phyloP scores from a whole-genome alignment of 2,113 vertebrate genomes.

The Muscicapa adusta region DNA sequence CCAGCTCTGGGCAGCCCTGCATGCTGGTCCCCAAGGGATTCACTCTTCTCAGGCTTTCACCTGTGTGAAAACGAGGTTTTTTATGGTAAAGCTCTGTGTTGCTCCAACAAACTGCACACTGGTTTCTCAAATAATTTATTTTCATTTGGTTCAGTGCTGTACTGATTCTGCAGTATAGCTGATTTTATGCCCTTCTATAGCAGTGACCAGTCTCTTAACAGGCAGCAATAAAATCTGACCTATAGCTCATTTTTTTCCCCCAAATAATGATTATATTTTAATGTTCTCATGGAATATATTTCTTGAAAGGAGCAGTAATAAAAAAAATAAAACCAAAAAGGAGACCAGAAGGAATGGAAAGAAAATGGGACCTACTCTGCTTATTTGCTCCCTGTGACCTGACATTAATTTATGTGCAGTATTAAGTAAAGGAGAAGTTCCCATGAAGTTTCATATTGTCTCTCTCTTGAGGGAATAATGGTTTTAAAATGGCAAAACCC shows the following conservation, averaged over 20 bases:
- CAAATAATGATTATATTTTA: neutral
- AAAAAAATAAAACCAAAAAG: neutral
- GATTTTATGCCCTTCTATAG: neutral
- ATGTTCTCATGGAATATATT: neutral
- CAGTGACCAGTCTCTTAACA: neutral
- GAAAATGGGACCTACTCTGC: neutral
- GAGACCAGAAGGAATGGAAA: neutral
- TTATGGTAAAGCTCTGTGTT: neutral
- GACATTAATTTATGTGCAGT: neutral
- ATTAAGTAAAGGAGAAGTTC: conserved; percentile 28
- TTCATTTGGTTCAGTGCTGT: neutral
- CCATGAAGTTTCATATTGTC: conserved; percentile 1
- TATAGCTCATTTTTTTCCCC: neutral
- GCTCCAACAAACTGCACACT: neutral
- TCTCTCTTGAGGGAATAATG: conserved; percentile 23
- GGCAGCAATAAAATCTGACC: neutral
- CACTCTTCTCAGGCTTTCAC: neutral
- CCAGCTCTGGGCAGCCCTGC: neutral
- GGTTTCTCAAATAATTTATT: neutral
- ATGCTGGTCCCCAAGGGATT: fast-evolving
- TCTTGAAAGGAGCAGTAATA: neutral
- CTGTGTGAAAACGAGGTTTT: neutral
- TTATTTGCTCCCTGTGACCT: neutral
- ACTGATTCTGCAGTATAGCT: neutral
- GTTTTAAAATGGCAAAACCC: neutral